Base-by-base conservation (phyloP, 1,140 invertebrate species). In the Andricus grossulariae region DNA sequence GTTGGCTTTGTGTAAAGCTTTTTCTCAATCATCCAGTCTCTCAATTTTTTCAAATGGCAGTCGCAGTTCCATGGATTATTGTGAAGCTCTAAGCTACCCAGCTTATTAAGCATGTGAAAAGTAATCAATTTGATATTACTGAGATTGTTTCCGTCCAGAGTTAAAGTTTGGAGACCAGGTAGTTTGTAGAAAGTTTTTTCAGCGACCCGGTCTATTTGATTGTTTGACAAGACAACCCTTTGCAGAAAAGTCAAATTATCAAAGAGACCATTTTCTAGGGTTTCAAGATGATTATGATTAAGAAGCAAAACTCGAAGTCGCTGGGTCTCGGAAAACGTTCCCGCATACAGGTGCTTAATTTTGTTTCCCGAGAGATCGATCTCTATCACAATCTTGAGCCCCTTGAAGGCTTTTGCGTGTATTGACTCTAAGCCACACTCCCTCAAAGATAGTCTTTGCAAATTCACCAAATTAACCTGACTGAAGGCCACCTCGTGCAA, bases 21-120 rank as follows among this genome's bases (percentile, higher is more conserved):
- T 50, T 92, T 92, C 49, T 93, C 92, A 0, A 96, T 93, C 12
- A 95, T 92, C 93, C 95, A 97, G 80, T 97, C 93, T 25, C 96
- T 93, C 79, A 98, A 96, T 10, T 92, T 92, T 82, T 96, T 94
- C 66, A 98, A 89, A 75, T 94, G 93, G 83, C 97, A 98, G 88
- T 98, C 96, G 85, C 97, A 98, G 55, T 94, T 93, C 97, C 97
- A 98, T 0, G 95, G 95, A 88, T 98, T 98, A 75, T 95, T 94
- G 74, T 95, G 93, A 0, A 98, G 90, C 73, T 94, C 95, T 2
- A 98, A 89, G 79, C 95, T 95, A n/a, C 93, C 93, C 18, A 98
- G 88, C 50, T 93, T 94, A 0, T 91, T 90, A 49, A 96, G 87
- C n/a, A 92, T 89, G 50, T 91, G 91, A 50, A 96, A 92, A 0